A percentile compares a stretch with the other conserved stretches of the same genome.
phyloP scores from a whole-genome alignment of 2,113 vertebrate species.

The Telmatochromis sp. region DNA sequence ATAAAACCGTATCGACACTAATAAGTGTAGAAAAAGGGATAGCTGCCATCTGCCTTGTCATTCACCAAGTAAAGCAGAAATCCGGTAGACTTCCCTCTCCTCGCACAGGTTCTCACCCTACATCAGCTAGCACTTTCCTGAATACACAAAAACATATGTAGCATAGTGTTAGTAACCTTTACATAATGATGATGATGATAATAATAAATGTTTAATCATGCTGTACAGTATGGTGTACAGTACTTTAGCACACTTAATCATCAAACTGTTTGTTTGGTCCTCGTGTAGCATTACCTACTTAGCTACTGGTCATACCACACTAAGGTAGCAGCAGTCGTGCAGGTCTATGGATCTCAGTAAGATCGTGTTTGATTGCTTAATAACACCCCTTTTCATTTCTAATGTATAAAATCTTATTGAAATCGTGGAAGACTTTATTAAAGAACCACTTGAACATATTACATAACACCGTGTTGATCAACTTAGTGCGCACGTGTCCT shows the following conservation, averaged over 20 bases:
- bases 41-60: slow-evolving; percentile 35
- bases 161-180: background rate
- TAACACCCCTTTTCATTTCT: background rate
- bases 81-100: slow-evolving; percentile 54
- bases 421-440: background rate
- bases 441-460: background rate
- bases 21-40: slow-evolving; percentile 44
- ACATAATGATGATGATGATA: background rate
- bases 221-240: background rate
- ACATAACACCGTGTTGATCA: background rate
- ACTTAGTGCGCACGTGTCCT: background rate
- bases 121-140: slow-evolving; percentile 2
- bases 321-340: background rate
- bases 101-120: slow-evolving; percentile 30
- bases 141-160: background rate
- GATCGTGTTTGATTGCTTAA: background rate
- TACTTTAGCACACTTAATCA: background rate
- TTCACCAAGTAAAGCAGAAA: slow-evolving; percentile 58
- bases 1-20: slow-evolving; percentile 50
- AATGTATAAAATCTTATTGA: background rate
- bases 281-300: background rate
- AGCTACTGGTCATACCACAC: background rate
- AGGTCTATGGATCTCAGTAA: background rate
- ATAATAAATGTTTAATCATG: background rate
- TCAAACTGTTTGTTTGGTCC: background rate